Conservation (phyloP, 2,888 invertebrate genomes). For the Pteria penguin region DNA sequence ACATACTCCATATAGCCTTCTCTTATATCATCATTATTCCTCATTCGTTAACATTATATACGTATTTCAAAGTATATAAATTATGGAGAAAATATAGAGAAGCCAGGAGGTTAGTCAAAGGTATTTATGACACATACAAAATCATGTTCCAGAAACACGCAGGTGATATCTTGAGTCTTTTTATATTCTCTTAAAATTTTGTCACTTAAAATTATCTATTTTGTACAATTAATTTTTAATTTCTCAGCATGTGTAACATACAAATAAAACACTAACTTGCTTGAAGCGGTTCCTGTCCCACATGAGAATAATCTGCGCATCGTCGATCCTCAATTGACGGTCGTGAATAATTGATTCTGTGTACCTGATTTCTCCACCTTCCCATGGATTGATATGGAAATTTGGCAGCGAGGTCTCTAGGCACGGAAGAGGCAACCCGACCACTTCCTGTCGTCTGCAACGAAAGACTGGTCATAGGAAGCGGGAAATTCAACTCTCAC, state of each 20-base stretch:
- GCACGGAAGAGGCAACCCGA: constrained; percentile 8
- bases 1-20: too few relatives aligned
- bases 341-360: not conserved
- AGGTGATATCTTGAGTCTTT: too few relatives aligned
- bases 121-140: too few relatives aligned
- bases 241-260: not conserved
- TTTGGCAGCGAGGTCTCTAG: not conserved
- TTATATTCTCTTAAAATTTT: not conserved
- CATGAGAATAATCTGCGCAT: not conserved
- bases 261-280: not conserved
- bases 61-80: too few relatives aligned
- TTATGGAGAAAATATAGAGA: too few relatives aligned
- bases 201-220: not conserved
- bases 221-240: not conserved
- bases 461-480: not conserved
- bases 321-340: not conserved
- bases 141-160: too few relatives aligned
- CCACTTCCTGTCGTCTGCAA: constrained; percentile 1
- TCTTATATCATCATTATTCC: too few relatives aligned
- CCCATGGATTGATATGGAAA: not conserved
- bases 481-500: not conserved
- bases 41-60: too few relatives aligned
- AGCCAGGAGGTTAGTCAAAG: too few relatives aligned
- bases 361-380: not conserved
- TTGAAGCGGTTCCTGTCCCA: not conserved